Evolutionary conservation across 2,797 vertebrate species (phyloP), one percentile per base, ranked within the genome.

Genomic region (Myotis pilosus): DNA sequence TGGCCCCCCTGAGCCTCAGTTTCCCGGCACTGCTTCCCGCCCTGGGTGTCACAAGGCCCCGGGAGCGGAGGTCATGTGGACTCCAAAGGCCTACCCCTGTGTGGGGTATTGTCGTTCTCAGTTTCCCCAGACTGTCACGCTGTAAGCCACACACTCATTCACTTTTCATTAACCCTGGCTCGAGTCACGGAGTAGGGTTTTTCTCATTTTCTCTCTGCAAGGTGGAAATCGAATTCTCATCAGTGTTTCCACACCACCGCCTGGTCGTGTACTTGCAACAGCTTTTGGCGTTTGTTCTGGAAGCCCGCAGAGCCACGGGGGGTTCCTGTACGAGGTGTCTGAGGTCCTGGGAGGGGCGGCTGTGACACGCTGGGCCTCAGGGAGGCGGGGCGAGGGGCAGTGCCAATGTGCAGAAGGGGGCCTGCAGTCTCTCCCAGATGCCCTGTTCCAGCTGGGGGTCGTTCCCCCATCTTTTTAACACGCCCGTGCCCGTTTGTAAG

Each of bases 141-240:
- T 12, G 55, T 1, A 10, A 49, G 36, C 68, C 2, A 20, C 6
- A 0, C 1, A 1, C 78, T 23, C 0, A 0, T 33, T 44, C 66
- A 16, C 83, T 91, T 51, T 44, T 16, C 36, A 16, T 78, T 8
- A 33, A 1, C 22, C 33, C 53, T 1, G 2, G 30, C 47, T 2
- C 5, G 19, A 19, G 85, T 25, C 30, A 64, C 0, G 0, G 79
- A 28, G 15, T 9, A 5, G 38, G 49, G 49, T 23, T 75, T 72
- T 64, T 53, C 80, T 41, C 28, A 2, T 81, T 91, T 92, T 74
- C 71, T 53, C 74, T 13, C 64, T 75, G 62, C 71, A 41, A 51
- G 60, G 28, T 57, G 62, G 49, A 44, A 33, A 30, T 36, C 62
- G 33, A 47, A 51, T 68, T 79, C 94, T 69, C 6, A 49, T 49